Evolutionary conservation across 2,797 vertebrate species (phyloP).

Genomic region (Heliangelus exortis): DNA sequence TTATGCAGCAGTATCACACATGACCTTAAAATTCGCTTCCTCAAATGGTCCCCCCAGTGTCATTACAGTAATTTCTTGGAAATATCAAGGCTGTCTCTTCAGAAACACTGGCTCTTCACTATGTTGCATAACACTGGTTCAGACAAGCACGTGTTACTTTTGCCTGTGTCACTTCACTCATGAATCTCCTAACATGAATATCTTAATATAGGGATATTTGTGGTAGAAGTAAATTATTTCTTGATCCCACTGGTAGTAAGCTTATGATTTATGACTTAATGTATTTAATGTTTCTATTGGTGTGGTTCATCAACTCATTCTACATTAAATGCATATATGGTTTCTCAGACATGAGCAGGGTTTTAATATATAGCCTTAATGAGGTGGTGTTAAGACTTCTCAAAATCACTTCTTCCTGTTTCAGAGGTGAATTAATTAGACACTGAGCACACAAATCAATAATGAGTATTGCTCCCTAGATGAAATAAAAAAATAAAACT

Average conservation of each 20-base stretch:
- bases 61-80: constrained; percentile 1
- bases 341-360: background rate
- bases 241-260: background rate
- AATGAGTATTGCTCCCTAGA: background rate
- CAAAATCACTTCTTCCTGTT: background rate
- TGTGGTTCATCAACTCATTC: background rate
- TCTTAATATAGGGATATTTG: background rate
- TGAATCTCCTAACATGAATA: background rate
- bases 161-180: background rate
- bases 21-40: background rate
- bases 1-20: background rate
- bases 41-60: background rate
- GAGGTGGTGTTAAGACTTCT: background rate
- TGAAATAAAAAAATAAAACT: background rate
- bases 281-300: background rate
- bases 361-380: background rate
- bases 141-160: background rate
- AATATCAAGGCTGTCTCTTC: background rate
- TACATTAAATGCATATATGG: background rate
- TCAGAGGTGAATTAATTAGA: background rate
- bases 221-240: background rate
- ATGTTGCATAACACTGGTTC: background rate
- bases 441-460: background rate
- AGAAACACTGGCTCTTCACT: background rate
- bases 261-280: background rate